Conservation (phyloP, 2,888 invertebrate species). For the Zygothrica quintamaculata region DNA sequence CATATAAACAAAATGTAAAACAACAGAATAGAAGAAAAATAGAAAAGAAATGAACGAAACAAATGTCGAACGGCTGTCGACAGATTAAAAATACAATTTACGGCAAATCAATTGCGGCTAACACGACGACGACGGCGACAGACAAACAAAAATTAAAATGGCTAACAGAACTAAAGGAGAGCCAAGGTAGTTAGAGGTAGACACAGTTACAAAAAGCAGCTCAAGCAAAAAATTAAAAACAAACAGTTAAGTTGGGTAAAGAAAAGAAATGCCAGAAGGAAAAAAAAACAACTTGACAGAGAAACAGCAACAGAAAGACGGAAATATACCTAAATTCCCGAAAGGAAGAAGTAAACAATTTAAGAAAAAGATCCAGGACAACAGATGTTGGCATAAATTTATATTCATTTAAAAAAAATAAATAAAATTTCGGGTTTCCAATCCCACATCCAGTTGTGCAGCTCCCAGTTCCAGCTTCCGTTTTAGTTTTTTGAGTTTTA, state of each 20-base stretch:
- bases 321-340: slow-evolving; percentile 6
- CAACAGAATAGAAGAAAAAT: slow-evolving; percentile 1
- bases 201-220: slow-evolving; percentile 26
- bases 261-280: neutral
- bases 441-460: slow-evolving; percentile 3
- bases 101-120: slow-evolving; percentile 77
- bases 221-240: slow-evolving; percentile 74
- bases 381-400: slow-evolving; percentile 76
- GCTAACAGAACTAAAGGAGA: slow-evolving; percentile 20
- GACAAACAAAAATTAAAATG: slow-evolving; percentile 67
- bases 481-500: too few species aligned
- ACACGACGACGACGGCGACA: slow-evolving; percentile 67
- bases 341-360: slow-evolving; percentile 37
- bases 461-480: neutral
- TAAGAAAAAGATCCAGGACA: slow-evolving; percentile 45
- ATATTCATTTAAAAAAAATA: slow-evolving; percentile 71
- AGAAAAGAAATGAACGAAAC: slow-evolving; percentile 29
- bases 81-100: slow-evolving; percentile 81
- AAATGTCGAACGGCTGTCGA: slow-evolving; percentile 55
- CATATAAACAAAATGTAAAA: slow-evolving; percentile 11
- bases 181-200: neutral
- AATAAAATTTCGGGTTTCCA: slow-evolving; percentile 63
- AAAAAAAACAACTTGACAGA: too few species aligned
- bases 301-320: neutral
- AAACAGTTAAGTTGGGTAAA: slow-evolving; percentile 50